phyloP scores from a whole-genome alignment of 2,113 vertebrate genomes.

The Galemys pyrenaicus region DNA sequence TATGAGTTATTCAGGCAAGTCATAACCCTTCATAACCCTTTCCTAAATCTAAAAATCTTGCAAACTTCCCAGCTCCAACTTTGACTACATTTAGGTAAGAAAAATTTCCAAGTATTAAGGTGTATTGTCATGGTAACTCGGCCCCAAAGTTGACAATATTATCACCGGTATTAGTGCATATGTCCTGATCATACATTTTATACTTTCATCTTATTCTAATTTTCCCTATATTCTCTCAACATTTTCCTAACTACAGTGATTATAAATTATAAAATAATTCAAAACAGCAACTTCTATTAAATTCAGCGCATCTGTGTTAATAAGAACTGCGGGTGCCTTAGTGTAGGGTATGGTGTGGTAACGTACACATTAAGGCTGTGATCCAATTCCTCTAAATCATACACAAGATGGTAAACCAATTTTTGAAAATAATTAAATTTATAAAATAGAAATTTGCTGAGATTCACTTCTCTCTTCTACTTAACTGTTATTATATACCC shows the following conservation, averaged over 20 bases:
- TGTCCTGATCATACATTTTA: background rate
- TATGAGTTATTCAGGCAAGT: background rate
- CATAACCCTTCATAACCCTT: background rate
- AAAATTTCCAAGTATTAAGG: background rate
- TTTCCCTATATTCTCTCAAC: background rate
- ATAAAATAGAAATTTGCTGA: background rate
- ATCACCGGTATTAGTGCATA: background rate
- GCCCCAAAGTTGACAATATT: background rate
- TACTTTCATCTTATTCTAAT: background rate
- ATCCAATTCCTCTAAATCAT: too few species aligned
- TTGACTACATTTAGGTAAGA: background rate
- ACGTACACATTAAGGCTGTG: too few species aligned
- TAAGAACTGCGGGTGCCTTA: too few species aligned
- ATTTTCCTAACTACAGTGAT: background rate
- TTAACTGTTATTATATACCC: background rate
- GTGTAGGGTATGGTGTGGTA: too few species aligned
- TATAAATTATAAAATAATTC: background rate
- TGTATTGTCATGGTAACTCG: background rate
- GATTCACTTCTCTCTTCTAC: background rate
- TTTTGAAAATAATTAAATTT: too few species aligned
- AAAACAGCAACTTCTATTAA: background rate
- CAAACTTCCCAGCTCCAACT: background rate
- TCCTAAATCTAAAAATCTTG: background rate
- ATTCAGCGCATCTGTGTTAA: background rate
- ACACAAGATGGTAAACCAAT: too few species aligned